phyloP scores from a whole-genome alignment of 2,888 invertebrate genomes.

The Stomorhina lunata region DNA sequence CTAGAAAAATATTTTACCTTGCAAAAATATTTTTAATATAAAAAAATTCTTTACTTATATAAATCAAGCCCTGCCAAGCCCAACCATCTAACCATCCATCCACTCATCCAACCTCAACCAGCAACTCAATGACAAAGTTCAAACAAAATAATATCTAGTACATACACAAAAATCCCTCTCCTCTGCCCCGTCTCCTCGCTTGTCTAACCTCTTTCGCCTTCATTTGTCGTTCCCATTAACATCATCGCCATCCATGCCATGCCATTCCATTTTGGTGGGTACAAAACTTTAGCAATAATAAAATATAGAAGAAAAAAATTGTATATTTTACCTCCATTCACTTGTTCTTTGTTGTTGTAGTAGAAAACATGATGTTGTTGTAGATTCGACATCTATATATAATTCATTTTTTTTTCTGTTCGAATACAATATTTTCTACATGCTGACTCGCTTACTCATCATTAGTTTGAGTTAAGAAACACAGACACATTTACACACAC shows the following conservation, averaged over 20 bases:
- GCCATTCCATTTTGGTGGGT: conserved; percentile 11
- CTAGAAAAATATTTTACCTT: too few relatives aligned
- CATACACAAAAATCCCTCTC: neutral
- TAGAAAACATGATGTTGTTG: neutral
- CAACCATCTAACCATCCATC: neutral
- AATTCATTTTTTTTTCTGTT: neutral
- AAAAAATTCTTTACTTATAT: too few relatives aligned
- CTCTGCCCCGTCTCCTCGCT: conserved; percentile 4
- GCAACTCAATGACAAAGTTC: conserved; percentile 46
- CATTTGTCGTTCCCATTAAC: too few relatives aligned
- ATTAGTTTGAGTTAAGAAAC: conserved; percentile 5
- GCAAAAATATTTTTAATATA: too few relatives aligned
- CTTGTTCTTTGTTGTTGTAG: conserved; percentile 18
- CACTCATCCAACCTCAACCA: too few relatives aligned
- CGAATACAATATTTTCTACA: conserved; percentile 25
- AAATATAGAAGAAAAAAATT: neutral
- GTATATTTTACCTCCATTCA: conserved; percentile 27
- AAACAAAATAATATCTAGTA: neutral
- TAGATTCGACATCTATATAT: neutral
- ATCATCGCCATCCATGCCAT: too few relatives aligned
- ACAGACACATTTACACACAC: conserved; percentile 24
- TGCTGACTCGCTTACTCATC: conserved; percentile 61
- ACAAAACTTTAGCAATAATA: too few relatives aligned
- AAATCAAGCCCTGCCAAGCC: too few relatives aligned
- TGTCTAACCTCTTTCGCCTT: too few relatives aligned